Evolutionary conservation across 2,888 invertebrate genomes (phyloP), one percentile per base, ranked within the genome.

Genomic region (Cataglyphis albicans): DNA sequence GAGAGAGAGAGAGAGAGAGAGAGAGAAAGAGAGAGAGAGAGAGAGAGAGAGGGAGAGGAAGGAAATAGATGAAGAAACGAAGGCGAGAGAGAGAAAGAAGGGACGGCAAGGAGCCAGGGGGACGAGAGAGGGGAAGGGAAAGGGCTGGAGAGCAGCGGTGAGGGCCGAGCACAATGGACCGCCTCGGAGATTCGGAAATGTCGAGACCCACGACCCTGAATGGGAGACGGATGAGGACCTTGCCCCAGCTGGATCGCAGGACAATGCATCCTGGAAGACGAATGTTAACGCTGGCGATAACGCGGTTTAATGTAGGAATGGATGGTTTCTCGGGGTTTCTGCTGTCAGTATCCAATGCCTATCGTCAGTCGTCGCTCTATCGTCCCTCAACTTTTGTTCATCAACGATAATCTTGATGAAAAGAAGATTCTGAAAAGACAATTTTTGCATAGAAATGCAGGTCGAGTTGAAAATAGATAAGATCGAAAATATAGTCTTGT

Each of bases 151-250:
- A 81, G 89, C 61, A 75, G 55, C 74, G 86, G 86, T 87, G 84
- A 91, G 88, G 88, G 89, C 88, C 86, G 87, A 89, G 88, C 90
- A 92, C 93, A 93, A 93, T 92, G 90, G 89, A 87, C 86, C 88
- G 88, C 91, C 91, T 90, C 90, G 87, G 92, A 93, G 93, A 94
- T 91, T 93, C 93, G 93, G 93, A 94, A 93, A 93, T 92, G 94
- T 94, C 92, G 93, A 90, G 92, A 89, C 85, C 90, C 89, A 86
- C 90, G 86, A 86, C 85, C 86, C 88, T 94, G 92, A 94, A 94
- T 94, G 90, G 93, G 91, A 94, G 92, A 93, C 93, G 94, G 91
- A 94, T 93, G 93, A 93, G 92, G 92, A 93, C 92, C 92, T 90
- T 89, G 92, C 90, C 91, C 90, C 87, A 80, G 84, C 90, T 90